These are phyloP conservation scores for Myotis yumanensis DNA, from an alignment of 2,113 vertebrate genomes.

Conservation along the genomic window DNA sequence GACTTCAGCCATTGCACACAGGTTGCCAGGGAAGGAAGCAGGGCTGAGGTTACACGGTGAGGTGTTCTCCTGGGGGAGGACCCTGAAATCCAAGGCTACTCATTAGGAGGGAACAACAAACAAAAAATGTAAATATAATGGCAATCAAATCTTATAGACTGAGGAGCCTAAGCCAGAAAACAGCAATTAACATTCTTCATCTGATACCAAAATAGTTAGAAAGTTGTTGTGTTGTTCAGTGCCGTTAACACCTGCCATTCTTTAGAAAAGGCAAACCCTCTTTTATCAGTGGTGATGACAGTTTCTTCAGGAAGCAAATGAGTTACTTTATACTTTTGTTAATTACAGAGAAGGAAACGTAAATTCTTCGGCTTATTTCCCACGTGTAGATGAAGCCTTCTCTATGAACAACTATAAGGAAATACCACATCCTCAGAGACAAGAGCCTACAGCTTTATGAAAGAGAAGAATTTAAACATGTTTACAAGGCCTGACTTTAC, in stretches of 20 bases:
- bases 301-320: background rate
- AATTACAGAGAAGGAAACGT: slow-evolving; percentile 63
- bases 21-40: background rate
- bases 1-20: background rate
- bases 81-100: background rate
- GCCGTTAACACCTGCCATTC: slow-evolving; percentile 10
- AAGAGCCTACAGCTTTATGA: background rate
- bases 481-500: background rate
- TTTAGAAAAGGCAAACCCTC: background rate
- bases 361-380: slow-evolving; percentile 35
- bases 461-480: background rate
- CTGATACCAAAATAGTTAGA: slow-evolving; percentile 27
- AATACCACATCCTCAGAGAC: background rate
- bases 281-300: slow-evolving; percentile 72
- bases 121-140: background rate
- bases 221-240: slow-evolving; percentile 50
- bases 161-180: slow-evolving; percentile 42
- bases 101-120: background rate
- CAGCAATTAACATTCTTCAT: slow-evolving; percentile 75
- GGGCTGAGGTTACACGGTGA: background rate
- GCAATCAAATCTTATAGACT: slow-evolving; percentile 35
- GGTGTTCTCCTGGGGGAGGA: too few relatives aligned
- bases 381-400: background rate
- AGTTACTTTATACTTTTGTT: background rate
- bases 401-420: background rate